Base-by-base conservation (phyloP, 2,797 vertebrate species). In the Malurus splendens region DNA sequence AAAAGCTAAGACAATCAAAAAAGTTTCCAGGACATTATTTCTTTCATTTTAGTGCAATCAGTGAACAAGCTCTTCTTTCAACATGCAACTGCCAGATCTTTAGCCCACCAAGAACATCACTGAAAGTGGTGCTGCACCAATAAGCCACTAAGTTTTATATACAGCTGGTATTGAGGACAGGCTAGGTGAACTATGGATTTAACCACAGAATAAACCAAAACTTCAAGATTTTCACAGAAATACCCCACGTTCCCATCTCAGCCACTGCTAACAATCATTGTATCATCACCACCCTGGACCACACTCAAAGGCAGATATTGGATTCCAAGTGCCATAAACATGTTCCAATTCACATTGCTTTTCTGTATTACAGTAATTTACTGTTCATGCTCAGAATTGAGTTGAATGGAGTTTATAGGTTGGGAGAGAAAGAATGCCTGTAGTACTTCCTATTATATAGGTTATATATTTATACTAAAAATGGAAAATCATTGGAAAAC, bases 231-330 rank as follows among this genome's bases (percentile, higher is more conserved):
- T 64, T 64, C 45, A 48, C 39, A 33, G 17, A 66, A 72, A 16
- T 4, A 50, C 4, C 18, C 14, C 4, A 32, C 1, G 0, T 52
- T 62, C 36, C 38, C 24, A 9, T 7, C 47, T 74, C 59, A 64
- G 2, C 6, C 4, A 1, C 39, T 13, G 4, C 0, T 0, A 44
- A 25, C 6, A 23, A 4, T 9, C 14, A 4, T 20, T 14, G 1
- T 6, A 6, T 10, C 15, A 19, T 15, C 54, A 59, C 12, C 2
- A 2, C 45, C 7, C 59, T 18, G 27, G 33, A 28, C 17, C 48
- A 85, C 36, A 15, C 17, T 17, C 70, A 52, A 51, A 61, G 3
- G 14, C 22, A 78, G 61, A 60, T 13, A 9, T 22, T 16, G 42
- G 14, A 7, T 56, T 70, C 17, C 50, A n/a, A 60, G 33, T 0